Base-by-base conservation (phyloP, 2,113 vertebrate species). In the Irena cyanogastra region DNA sequence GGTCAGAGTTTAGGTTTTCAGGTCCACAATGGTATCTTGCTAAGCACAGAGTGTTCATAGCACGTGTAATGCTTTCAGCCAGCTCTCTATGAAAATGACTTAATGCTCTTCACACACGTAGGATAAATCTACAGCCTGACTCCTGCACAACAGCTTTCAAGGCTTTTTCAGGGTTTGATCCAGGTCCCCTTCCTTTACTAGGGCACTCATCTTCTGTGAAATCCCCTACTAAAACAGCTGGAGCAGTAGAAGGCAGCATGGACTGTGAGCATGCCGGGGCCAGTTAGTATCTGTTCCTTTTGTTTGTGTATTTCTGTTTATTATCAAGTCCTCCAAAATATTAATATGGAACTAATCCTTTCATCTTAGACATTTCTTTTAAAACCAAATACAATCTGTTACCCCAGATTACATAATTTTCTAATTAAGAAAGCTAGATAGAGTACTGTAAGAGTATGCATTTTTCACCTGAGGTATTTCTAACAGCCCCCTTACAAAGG, bases 1-100 rank as follows among this genome's bases (percentile, higher is more conserved):
- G 68, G 70, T 87, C 65, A 81, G 37, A 9, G 68, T 96, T 79
- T 80, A 79, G 77, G 96, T 97, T 96, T 97, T 94, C 93, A 97
- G 97, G 95, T 96, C 95, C 85, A 39, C 94, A 86, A 15, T 94
- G 90, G 72, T 81, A 50, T 89, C 88, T 95, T 91, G 69, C 47
- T 56, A 91, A 84, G 90, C 26, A 81, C 22, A 35, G 79, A 85
- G 71, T 71, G 30, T 78, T 72, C 7, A 1, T 10, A 81, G 76
- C 57, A 23, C 1, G 17, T 95, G 94, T 94, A 97, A 96, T 93
- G 82, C 79, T 92, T 91, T 92, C 96, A 96, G 75, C 30, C 22
- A 60, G 37, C 35, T 31, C 69, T 78, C 61, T 56, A 26, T 64
- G 71, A 76, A 81, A 37, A 59, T 33, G 53, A 35, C 65, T 66